Base-by-base conservation (phyloP, 2,888 invertebrate genomes). In the Latrodectus elegans region DNA sequence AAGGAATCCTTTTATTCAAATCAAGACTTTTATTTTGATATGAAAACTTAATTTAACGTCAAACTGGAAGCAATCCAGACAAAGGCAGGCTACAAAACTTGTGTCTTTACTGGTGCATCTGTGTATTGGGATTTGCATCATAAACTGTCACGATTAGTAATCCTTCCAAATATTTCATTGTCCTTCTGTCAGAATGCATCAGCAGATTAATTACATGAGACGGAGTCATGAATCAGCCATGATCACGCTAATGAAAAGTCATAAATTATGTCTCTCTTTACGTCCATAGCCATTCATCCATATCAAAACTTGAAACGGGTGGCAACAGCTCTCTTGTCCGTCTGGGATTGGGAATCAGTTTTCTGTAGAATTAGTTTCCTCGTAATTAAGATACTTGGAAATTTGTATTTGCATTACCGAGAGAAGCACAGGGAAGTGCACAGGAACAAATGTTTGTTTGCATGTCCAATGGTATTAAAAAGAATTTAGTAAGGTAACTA, bases 211-310 rank as follows among this genome's bases (percentile, higher is more conserved):
- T 83, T 83, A 70, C 52, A 64, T n/a, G 8, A 51, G 82, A 75
- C 82, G 75, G 75, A 81, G 73, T 73, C 81, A 67, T 67, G 67
- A 64, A 83, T 83, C 80, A 71, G 71, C 60, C 53, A 38, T 22
- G 51, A 67, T 70, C 53, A 10, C 26, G 53, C 81, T 81, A 81
- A 83, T 83, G 83, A 83, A 83, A 83, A 83, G 75, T 83, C 83
- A 83, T 83, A 83, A 83, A 83, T 83, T 83, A 83, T 81, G 81
- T 81, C 77, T 52, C 53, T 70, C 64, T 81, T 73, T 73, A 73
- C 22, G 53, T 67, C 51, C 65, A 26, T 67, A 74, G n/a, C 73
- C 38, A 74, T 81, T 81, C 71, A 60, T 81, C 81, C 74, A 15
- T 53, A 73, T 81, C 81, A 73, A 52, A 81, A 80, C 72, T 71